Percentiles rank a stretch among this genome's conserved stretches.
Evolutionary conservation across 2,113 vertebrate genomes (phyloP).

Genomic region (Paedocypris sp.): DNA sequence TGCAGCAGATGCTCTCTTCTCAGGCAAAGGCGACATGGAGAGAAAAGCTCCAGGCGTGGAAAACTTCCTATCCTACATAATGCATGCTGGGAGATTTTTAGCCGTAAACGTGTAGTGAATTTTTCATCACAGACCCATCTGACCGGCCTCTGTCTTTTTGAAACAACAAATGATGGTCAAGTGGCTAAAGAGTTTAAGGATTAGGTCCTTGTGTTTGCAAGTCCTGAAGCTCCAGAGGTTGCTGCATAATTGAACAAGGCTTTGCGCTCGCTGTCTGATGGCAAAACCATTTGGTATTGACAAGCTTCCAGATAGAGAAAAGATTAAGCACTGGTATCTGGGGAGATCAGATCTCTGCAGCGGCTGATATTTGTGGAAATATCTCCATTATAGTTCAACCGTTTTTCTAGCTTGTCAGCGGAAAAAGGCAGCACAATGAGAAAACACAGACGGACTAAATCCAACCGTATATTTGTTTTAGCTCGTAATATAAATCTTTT

Average conservation of each 20-base stretch:
- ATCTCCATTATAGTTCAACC: neutral
- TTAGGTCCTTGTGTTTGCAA: neutral
- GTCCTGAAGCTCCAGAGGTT: neutral
- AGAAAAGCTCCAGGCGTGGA: conserved; percentile 12
- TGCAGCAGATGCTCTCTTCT: conserved; percentile 18
- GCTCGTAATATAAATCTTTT: neutral
- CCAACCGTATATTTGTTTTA: neutral
- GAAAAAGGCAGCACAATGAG: neutral
- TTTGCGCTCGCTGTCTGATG: neutral
- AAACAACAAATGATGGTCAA: conserved; percentile 17
- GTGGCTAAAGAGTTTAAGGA: conserved; percentile 14
- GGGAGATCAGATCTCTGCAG: neutral
- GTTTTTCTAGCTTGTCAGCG: neutral
- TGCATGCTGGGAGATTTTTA: conserved; percentile 31
- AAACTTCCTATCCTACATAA: conserved; percentile 31
- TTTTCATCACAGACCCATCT: conserved; percentile 36
- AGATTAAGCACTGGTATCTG: neutral
- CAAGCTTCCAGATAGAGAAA: neutral
- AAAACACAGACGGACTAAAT: neutral
- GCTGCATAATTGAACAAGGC: conserved; percentile 17
- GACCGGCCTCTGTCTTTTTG: conserved; percentile 19
- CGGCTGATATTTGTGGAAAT: neutral
- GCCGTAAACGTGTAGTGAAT: conserved; percentile 34
- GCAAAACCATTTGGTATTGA: conserved; percentile 9
- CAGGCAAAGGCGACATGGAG: neutral